phyloP scores from a whole-genome alignment of 2,888 invertebrate species.

The Ormia ochracea region DNA sequence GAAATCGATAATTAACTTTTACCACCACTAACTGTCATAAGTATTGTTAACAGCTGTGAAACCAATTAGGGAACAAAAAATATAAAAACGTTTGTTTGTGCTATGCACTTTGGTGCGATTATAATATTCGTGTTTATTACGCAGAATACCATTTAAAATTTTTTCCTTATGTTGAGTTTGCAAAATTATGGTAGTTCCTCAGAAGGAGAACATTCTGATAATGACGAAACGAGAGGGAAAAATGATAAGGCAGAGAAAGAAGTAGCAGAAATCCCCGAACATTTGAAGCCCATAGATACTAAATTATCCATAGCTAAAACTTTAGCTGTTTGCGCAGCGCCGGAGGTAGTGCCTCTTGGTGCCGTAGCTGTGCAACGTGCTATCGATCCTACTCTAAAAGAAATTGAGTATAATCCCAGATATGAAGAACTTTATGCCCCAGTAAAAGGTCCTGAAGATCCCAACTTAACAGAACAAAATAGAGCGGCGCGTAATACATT shows the following conservation, averaged over 20 bases:
- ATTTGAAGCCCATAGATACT: conserved; percentile 80
- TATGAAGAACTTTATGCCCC: conserved; percentile 97
- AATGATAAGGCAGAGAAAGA: not conserved
- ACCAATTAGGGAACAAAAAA: too few species aligned
- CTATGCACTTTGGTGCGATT: too few species aligned
- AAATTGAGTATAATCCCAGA: conserved; percentile 93
- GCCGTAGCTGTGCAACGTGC: conserved; percentile 83
- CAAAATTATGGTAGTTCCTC: conserved; percentile 86
- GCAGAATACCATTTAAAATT: too few species aligned
- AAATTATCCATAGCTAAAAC: conserved; percentile 80
- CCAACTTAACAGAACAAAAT: conserved; percentile 93
- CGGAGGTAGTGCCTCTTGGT: conserved; percentile 88
- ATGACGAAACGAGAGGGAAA: conserved; percentile 61
- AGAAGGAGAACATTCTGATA: conserved; percentile 79
- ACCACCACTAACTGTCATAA: too few species aligned
- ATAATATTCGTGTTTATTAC: too few species aligned
- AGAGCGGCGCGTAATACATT: conserved; percentile 92
- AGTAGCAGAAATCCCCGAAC: conserved; percentile 77
- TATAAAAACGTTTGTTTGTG: too few species aligned
- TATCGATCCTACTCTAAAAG: conserved; percentile 87
- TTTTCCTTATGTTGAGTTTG: conserved; percentile 88
- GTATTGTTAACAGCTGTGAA: too few species aligned
- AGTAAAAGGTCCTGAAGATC: conserved; percentile 93
- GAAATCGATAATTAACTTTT: too few species aligned
- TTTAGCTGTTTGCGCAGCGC: conserved; percentile 87